Conservation (phyloP, 2,888 invertebrate genomes). For the Trilocha varians region DNA sequence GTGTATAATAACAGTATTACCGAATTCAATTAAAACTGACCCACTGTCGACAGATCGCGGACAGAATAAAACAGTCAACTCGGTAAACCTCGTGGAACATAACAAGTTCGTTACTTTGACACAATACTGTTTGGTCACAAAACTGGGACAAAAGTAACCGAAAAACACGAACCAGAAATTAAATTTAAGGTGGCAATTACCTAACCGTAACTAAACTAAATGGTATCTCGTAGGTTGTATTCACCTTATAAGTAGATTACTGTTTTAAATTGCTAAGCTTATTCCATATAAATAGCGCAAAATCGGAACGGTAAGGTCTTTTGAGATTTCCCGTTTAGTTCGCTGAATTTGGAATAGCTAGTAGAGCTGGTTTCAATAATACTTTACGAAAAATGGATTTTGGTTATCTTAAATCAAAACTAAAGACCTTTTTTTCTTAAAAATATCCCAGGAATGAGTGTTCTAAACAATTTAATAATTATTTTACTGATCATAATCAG, state of each 20-base stretch:
- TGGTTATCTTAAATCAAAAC: no score
- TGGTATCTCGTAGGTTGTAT: conserved; percentile 14
- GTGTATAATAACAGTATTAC: conserved; percentile 62
- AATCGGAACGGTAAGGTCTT: conserved; percentile 21
- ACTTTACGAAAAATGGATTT: no score
- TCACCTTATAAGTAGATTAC: conserved; percentile 6
- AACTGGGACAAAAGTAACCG: conserved; percentile 22
- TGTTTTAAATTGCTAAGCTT: conserved; percentile 11
- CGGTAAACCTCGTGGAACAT: conserved; percentile 21
- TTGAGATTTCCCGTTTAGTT: conserved; percentile 14
- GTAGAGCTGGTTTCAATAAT: no score
- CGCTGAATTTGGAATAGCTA: conserved; percentile 10
- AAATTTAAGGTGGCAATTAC: conserved; percentile 25
- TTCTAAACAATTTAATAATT: no score
- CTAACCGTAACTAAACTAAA: conserved; percentile 27
- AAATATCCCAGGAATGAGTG: no score
- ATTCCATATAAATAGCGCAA: conserved; percentile 12
- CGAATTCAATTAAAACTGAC: conserved; percentile 66
- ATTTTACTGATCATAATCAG: no score
- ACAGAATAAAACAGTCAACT: conserved; percentile 33
- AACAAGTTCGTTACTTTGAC: conserved; percentile 26
- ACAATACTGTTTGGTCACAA: conserved; percentile 21
- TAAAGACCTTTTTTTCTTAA: no score
- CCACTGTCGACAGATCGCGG: conserved; percentile 38
- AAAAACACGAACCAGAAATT: conserved; percentile 22